Evolutionary conservation across 2,888 invertebrate species (phyloP), one percentile per base, ranked within the genome.

Genomic region (Netelia inedita): DNA sequence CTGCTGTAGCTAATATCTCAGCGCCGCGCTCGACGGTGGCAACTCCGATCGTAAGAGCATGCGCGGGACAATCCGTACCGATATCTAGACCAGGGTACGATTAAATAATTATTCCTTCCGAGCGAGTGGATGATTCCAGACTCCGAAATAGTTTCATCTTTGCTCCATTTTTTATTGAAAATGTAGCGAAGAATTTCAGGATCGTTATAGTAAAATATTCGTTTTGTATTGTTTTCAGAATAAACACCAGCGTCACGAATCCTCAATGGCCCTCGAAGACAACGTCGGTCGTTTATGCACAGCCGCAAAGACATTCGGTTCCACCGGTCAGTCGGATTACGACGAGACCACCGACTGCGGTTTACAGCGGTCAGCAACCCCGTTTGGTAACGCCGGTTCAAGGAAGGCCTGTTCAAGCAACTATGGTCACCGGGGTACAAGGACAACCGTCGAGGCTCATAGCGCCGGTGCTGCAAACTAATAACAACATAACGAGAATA

Each of bases 1-100:
- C 97, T 0, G 96, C 96, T 11, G 97, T 97, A 1, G 97, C 97
- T 0, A 97, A 96, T 86, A 95, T 97, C 21, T 96, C 97, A 11
- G 96, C 96, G 8, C 96, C 97, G 0, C 95, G 97, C 78, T 94
- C 95, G 50, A 95, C 95, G 81, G 96, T 96, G 5, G 95, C 96
- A 14, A 95, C 95, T 35, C 93, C 93, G 23, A 93, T 93, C 65
- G 93, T 93, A 23, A 89, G 93, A 85, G 92, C 93, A 1, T 91
- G 88, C 71, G 87, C 91, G 11, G 92, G 92, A 53, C 93, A 93
- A 87, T 68, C 86, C 19, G 90, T 93, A 55, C 92, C 93, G 28
- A 90, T 90, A 68, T 91, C 92, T 50, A 89, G 93, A 87, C 86
- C 92, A 61, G 90, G 92, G 92, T 93, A 91, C 63, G 21, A 74